Conservation (phyloP, 1,140 invertebrate species). For the Drosophila kurseongensis region DNA sequence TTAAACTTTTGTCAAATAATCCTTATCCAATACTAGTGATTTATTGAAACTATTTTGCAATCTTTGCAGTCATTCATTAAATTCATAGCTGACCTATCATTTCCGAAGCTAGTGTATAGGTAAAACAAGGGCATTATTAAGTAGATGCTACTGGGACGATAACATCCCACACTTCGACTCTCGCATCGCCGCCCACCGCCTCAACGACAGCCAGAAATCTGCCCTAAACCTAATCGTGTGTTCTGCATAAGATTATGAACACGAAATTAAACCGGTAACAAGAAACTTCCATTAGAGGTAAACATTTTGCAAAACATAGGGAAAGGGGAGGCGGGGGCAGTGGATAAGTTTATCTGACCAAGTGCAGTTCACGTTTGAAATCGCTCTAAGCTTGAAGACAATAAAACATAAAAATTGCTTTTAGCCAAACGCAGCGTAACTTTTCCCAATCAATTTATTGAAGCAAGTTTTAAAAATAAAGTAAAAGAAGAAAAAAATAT, state of each 20-base stretch:
- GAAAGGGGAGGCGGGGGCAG: not conserved
- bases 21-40: too few species aligned
- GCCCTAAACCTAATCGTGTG: conserved; percentile 40
- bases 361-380: conserved; percentile 47
- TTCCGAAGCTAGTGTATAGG: conserved; percentile 2
- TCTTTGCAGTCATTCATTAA: too few species aligned
- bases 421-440: conserved; percentile 45
- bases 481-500: conserved; percentile 23
- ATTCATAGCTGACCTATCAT: not conserved
- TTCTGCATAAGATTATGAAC: conserved; percentile 59
- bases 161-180: not conserved
- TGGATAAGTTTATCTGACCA: conserved; percentile 39
- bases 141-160: not conserved
- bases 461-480: conserved; percentile 29
- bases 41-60: too few species aligned
- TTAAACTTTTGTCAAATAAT: too few species aligned
- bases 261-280: conserved; percentile 64
- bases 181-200: not conserved
- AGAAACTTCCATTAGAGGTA: conserved; percentile 70
- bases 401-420: conserved; percentile 53
- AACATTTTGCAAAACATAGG: conserved; percentile 55
- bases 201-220: not conserved
- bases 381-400: conserved; percentile 32
- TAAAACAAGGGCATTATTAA: not conserved
- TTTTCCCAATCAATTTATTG: conserved; percentile 63